Base-by-base conservation (phyloP, 2,113 vertebrate genomes). In the Puma concolor region DNA sequence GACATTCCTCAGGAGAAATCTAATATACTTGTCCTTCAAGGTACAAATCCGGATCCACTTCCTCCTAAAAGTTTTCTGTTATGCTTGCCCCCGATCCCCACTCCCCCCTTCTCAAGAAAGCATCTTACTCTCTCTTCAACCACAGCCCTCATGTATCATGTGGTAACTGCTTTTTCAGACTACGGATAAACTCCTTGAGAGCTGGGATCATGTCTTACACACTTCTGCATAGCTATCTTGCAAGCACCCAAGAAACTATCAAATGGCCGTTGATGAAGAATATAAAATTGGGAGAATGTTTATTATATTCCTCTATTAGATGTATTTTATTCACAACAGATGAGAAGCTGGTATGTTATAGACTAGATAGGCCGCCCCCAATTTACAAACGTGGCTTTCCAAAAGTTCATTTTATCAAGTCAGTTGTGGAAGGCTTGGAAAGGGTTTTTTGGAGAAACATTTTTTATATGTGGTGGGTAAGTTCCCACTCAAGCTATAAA, bases 351-450 rank as follows among this genome's bases (percentile, higher is more conserved):
- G 16, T n/a, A n/a, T 66, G 10, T n/a, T 44, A 27, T 4, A 76
- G 16, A 60, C 8, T 69, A 36, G 31, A 83, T 19, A 80, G 63
- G 36, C 23, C 94, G 16, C 1, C 33, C 52, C 31, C 57, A 88
- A 19, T 41, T 57, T 79, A 80, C 23, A 67, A 83, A 36, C 38
- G 29, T 31, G 27, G 5, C 48, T 82, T 93, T 89, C 63, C 41
- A 25, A 94, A 86, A 64, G n/a, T 57, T 76, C 14, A 23, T 84
- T 91, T 96, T 85, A 64, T 91, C 63, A 77, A 57, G 36, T 90
- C 19, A 31, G 29, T 44, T 60, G 44, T 66, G 41, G 72, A 91
- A 38, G 94, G 93, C 84, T 89, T 83, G 36, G 31, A 44, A 79
- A 71, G 52, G 13, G 36, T 57, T 96, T 96, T 80, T 74, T 25